Percentiles rank a stretch among this genome's conserved stretches.
Evolutionary conservation across 64 coral and sea anemone species (phyloP).

Genomic region (Actinia equina): DNA sequence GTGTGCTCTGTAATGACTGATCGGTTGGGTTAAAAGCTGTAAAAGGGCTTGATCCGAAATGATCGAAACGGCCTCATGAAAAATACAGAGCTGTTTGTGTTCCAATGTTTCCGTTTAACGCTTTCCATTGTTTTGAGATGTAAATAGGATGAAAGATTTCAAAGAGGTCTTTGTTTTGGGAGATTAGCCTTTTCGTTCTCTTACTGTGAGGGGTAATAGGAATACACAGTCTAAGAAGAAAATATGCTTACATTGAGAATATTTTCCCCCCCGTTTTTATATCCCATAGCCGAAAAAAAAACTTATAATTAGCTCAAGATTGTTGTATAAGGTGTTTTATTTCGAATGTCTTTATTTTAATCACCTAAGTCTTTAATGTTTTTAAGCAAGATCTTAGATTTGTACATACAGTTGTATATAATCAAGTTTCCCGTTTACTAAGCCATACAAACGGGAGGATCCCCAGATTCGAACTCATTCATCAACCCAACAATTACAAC

Average conservation of each 20-base stretch:
- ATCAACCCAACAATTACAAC: background rate
- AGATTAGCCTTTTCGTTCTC: conserved; percentile 23
- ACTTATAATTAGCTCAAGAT: background rate
- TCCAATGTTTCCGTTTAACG: conserved; percentile 16
- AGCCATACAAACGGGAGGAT: too few relatives aligned
- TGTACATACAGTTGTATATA: background rate
- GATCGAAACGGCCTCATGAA: background rate
- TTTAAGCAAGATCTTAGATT: background rate
- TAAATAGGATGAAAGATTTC: conserved; percentile 8
- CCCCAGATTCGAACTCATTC: too few relatives aligned
- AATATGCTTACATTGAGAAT: background rate
- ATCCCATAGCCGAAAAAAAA: background rate
- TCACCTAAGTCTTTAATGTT: background rate
- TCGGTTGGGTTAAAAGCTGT: background rate
- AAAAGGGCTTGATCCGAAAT: background rate
- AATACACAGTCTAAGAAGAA: background rate
- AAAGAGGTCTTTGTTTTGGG: conserved; percentile 2
- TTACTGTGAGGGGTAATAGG: background rate
- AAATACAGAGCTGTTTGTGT: background rate
- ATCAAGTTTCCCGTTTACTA: too few relatives aligned
- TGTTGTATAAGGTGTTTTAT: background rate
- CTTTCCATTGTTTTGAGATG: conserved; percentile 2
- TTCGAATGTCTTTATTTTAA: background rate
- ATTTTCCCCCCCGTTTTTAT: background rate
- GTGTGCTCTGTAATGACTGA: too few relatives aligned